phyloP scores from a whole-genome alignment of 2,113 vertebrate genomes.

The Zeus faber region DNA sequence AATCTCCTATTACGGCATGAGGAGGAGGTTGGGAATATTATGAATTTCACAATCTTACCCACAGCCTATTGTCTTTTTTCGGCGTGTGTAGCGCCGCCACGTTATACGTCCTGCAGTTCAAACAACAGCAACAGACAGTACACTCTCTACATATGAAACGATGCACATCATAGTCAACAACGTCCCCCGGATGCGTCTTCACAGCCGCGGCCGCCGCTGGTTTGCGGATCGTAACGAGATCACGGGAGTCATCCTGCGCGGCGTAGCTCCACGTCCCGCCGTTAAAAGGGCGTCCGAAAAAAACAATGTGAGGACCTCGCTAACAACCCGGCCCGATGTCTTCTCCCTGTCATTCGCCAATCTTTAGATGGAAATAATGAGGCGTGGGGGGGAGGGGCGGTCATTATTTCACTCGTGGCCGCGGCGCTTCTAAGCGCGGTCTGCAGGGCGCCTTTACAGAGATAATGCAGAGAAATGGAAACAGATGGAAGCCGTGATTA shows the following conservation, averaged over 20 bases:
- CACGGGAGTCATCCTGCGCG: too few species aligned
- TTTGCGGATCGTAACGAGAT: too few species aligned
- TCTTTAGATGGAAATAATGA: conserved; percentile 57
- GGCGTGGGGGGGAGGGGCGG: conserved; percentile 47
- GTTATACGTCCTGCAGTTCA: too few species aligned
- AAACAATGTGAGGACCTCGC: conserved; percentile 21
- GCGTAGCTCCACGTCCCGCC: too few species aligned
- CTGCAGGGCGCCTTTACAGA: conserved; percentile 52
- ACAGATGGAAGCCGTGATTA: conserved; percentile 67
- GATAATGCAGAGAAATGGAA: conserved; percentile 62
- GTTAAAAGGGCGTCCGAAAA: conserved; percentile 29
- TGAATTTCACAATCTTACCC: conserved; percentile 20
- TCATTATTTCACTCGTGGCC: conserved; percentile 66
- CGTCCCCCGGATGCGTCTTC: too few species aligned
- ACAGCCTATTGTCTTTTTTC: too few species aligned
- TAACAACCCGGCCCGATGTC: conserved; percentile 25
- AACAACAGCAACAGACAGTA: too few species aligned
- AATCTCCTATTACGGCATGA: too few species aligned
- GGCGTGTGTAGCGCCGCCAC: too few species aligned
- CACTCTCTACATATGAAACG: too few species aligned
- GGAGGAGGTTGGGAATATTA: neutral
- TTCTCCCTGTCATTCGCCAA: conserved; percentile 40
- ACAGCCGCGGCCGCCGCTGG: too few species aligned
- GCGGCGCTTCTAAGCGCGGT: conserved; percentile 47
- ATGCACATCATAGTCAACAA: too few species aligned